These are phyloP conservation scores for Pheosia tremula DNA, from an alignment of 2,888 invertebrate species.

Conservation along the genomic window DNA sequence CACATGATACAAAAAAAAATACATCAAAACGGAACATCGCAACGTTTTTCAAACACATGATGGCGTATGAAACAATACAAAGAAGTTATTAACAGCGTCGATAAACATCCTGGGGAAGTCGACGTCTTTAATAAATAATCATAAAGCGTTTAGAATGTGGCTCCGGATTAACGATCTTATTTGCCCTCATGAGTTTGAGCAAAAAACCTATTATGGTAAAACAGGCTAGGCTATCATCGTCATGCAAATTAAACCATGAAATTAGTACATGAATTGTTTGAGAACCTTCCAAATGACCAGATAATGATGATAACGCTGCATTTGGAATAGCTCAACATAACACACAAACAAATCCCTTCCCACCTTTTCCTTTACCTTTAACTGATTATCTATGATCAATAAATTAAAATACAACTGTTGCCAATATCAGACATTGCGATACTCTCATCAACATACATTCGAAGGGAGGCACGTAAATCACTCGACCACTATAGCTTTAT, in stretches of 20 bases:
- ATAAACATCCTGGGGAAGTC: constrained; percentile 5
- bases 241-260: not conserved
- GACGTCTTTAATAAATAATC: constrained; percentile 1
- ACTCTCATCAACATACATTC: not conserved
- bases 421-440: not conserved
- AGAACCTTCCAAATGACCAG: not conserved
- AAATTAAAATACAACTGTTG: not conserved
- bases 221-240: not conserved
- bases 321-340: too few species aligned
- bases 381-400: not conserved
- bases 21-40: not conserved
- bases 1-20: not conserved
- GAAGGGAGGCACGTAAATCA: too few species aligned
- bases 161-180: not conserved
- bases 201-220: not conserved
- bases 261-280: not conserved
- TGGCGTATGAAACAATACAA: constrained; percentile 2
- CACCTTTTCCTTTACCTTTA: too few species aligned
- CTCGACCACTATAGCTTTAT: too few species aligned
- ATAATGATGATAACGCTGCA: too few species aligned
- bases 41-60: not conserved
- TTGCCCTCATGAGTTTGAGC: not conserved
- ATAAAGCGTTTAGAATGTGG: not conserved
- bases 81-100: constrained; percentile 2
- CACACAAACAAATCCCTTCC: too few species aligned